Conservation (phyloP, 1,140 invertebrate genomes). For the Apis florea region DNA sequence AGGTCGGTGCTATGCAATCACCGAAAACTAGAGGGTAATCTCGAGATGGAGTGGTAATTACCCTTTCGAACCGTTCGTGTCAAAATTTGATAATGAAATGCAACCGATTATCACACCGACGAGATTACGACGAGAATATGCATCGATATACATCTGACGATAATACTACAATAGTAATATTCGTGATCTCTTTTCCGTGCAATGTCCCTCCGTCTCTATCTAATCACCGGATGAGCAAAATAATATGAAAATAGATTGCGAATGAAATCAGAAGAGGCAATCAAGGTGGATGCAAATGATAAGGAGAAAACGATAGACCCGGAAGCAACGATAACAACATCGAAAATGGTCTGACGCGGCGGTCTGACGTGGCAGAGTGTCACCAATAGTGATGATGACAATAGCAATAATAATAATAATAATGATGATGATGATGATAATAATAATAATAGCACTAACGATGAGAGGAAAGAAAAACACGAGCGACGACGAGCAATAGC, state of each 20-base stretch:
- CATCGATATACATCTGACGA: too few species aligned
- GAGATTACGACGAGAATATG: too few species aligned
- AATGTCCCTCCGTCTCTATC: too few species aligned
- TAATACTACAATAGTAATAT: too few species aligned
- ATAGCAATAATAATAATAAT: too few species aligned
- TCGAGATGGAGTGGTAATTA: background rate
- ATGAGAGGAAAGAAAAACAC: background rate
- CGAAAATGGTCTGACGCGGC: background rate
- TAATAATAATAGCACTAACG: background rate
- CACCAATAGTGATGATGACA: too few species aligned
- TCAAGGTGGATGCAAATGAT: conserved; percentile 7
- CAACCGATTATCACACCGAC: background rate
- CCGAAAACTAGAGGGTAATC: conserved; percentile 3
- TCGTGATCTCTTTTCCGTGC: too few species aligned
- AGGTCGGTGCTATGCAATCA: background rate
- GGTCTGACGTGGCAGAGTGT: background rate
- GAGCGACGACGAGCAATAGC: background rate
- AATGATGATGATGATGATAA: too few species aligned
- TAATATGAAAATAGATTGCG: background rate
- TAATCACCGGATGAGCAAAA: too few species aligned
- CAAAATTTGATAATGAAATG: background rate
- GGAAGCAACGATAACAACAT: background rate
- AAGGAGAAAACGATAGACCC: conserved; percentile 38
- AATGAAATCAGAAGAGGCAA: background rate
- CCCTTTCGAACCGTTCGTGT: background rate